Conservation (phyloP, 2,797 vertebrate genomes). For the Gila robusta region DNA sequence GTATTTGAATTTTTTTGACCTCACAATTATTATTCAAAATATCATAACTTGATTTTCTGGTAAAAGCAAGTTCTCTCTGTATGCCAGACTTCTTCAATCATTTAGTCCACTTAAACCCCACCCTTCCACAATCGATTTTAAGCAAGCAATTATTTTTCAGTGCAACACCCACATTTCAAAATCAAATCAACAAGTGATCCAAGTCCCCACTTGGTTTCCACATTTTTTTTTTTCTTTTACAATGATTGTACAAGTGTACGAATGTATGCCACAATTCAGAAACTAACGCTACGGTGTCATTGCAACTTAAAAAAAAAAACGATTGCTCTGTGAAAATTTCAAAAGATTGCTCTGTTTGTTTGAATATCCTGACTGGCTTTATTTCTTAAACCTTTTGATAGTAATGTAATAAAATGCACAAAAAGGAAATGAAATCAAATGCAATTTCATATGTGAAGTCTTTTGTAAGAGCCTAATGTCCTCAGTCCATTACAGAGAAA, state of each 20-base stretch:
- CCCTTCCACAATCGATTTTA: neutral
- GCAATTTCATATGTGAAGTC: neutral
- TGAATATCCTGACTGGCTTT: too few species aligned
- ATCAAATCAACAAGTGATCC: neutral
- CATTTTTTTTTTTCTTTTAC: neutral
- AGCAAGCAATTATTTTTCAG: neutral
- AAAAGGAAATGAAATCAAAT: neutral
- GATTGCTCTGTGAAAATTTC: neutral
- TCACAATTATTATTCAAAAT: neutral
- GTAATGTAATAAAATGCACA: neutral
- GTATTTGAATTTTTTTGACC: neutral
- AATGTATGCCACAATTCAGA: neutral
- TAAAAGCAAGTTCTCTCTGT: neutral
- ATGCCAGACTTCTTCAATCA: neutral
- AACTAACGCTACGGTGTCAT: neutral
- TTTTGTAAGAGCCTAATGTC: conserved; percentile 2
- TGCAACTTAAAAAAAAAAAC: neutral
- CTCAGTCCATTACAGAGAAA: conserved; percentile 20
- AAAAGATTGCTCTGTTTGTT: neutral
- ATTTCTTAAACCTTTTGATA: neutral
- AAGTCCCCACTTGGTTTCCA: neutral
- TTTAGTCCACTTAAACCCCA: neutral
- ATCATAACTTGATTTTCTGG: neutral
- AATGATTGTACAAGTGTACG: neutral
- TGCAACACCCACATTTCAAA: neutral